Percentiles rank a stretch among this genome's conserved stretches.
Evolutionary conservation across 2,888 invertebrate species (phyloP).

Genomic region (Liposcelis brunnea): DNA sequence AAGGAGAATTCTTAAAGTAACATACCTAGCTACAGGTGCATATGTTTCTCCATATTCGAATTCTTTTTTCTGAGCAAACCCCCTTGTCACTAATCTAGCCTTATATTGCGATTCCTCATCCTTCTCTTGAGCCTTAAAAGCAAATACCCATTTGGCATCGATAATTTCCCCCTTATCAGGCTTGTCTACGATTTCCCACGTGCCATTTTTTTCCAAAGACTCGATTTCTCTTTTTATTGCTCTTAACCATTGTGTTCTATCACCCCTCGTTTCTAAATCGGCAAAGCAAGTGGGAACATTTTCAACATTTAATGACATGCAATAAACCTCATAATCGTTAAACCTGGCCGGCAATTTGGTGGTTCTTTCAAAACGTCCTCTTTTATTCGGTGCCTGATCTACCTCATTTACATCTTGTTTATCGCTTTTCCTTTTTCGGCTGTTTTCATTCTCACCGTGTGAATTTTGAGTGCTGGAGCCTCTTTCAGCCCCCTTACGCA

Average conservation of each 20-base stretch:
- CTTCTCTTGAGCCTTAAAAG: slow-evolving; percentile 17
- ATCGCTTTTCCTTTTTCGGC: not conserved
- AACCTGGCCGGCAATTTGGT: slow-evolving; percentile 10
- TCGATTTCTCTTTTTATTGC: slow-evolving; percentile 16
- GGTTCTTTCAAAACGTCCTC: too few species aligned
- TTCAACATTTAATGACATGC: slow-evolving; percentile 13
- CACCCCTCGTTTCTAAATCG: slow-evolving; percentile 13
- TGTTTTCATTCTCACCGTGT: too few species aligned
- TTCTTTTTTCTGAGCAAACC: slow-evolving; percentile 19
- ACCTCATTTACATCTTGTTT: too few species aligned
- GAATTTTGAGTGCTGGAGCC: too few species aligned
- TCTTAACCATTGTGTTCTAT: slow-evolving; percentile 13
- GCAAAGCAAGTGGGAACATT: slow-evolving; percentile 13
- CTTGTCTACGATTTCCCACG: slow-evolving; percentile 4
- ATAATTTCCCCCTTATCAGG: slow-evolving; percentile 14
- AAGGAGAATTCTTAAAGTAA: slow-evolving; percentile 18
- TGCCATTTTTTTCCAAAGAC: slow-evolving; percentile 16
- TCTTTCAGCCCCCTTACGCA: too few species aligned
- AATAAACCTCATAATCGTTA: slow-evolving; percentile 16
- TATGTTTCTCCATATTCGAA: slow-evolving; percentile 20
- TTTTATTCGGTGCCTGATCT: too few species aligned
- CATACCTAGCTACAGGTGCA: slow-evolving; percentile 19
- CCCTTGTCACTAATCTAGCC: slow-evolving; percentile 19
- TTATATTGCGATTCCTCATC: slow-evolving; percentile 18
- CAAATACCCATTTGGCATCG: slow-evolving; percentile 12